Base-by-base conservation (phyloP, 2,888 invertebrate species). In the Leuctra nigra region DNA sequence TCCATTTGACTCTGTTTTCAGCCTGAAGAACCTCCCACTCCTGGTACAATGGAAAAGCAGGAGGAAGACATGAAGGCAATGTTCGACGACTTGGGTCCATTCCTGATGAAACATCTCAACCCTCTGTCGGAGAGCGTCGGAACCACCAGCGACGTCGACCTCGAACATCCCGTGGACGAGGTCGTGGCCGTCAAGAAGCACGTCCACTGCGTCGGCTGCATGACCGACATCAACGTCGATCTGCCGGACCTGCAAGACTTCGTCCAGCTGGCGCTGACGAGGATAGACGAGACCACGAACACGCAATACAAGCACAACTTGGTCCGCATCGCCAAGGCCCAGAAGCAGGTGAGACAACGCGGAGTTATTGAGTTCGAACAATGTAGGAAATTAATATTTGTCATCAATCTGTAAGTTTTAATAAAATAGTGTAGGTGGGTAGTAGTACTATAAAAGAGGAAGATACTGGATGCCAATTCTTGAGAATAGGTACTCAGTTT, bases 141-240 rank as follows among this genome's bases (percentile, higher is more conserved):
- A 4, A 53, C 53, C 18, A 47, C 55, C 25, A 6, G 23, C 1
- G 38, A 44, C 16, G 18, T 52, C 23, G 18, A 46, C 23, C 39
- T 53, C 4, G 55, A 55, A 24, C 48, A 46, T n/a, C 47, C 38
- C 16, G 50, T 56, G 14, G 44, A 55, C 2, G 59, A 61, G 35
- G 59, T 54, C 16, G 23, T 55, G 36, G 55, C 61, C 3, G 56
- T 61, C 1, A 60, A 59, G n/a, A 58, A 59, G 14, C 57, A 53
- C 9, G 58, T 62, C 1, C 56, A 57, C 9, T 67, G 67, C 38
- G 46, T 58, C 18, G 67, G 67, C 4, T 67, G 67, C 59, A 59
- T 63, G 0, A 50, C 36, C 13, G 65, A 65, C 29, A 59, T 65
- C 13, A 61, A 65, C 52, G 50, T 59, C 4, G 58, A 63, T 29